A percentile compares a stretch with the other conserved stretches of the same genome.
These are phyloP conservation scores for Cylindroiulus punctatus DNA, from an alignment of 2,888 invertebrate species.

Conservation along the genomic window DNA sequence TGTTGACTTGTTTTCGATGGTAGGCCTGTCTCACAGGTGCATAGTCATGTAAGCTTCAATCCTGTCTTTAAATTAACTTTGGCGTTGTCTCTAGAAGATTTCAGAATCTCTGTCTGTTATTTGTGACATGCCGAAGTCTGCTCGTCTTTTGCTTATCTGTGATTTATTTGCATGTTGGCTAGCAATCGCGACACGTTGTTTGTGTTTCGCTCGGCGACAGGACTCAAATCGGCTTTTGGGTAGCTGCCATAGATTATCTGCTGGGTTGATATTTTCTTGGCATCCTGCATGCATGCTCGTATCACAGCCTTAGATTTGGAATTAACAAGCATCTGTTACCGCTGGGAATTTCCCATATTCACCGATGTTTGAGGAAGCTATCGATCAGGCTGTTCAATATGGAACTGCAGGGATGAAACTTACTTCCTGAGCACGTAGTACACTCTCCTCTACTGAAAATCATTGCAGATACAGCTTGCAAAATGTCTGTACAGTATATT, in stretches of 20 bases:
- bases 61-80: no score
- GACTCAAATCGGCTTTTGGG: not conserved
- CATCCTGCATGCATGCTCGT: not conserved
- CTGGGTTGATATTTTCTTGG: not conserved
- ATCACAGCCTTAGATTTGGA: not conserved
- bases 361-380: not conserved
- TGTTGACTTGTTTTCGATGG: no score
- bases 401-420: not conserved
- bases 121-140: slow-evolving; percentile 15
- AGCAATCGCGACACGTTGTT: not conserved
- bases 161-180: not conserved
- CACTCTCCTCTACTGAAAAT: not conserved
- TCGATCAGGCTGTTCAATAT: not conserved
- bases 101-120: not conserved
- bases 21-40: no score
- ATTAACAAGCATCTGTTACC: not conserved
- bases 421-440: not conserved
- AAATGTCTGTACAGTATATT: not conserved
- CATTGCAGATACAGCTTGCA: not conserved
- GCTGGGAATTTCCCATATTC: not conserved
- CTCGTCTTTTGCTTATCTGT: no score
- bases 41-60: no score
- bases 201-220: not conserved
- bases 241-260: not conserved
- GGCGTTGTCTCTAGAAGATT: no score